Evolutionary conservation across 2,888 invertebrate species (phyloP).

Genomic region (Drosophila peninsularis): DNA sequence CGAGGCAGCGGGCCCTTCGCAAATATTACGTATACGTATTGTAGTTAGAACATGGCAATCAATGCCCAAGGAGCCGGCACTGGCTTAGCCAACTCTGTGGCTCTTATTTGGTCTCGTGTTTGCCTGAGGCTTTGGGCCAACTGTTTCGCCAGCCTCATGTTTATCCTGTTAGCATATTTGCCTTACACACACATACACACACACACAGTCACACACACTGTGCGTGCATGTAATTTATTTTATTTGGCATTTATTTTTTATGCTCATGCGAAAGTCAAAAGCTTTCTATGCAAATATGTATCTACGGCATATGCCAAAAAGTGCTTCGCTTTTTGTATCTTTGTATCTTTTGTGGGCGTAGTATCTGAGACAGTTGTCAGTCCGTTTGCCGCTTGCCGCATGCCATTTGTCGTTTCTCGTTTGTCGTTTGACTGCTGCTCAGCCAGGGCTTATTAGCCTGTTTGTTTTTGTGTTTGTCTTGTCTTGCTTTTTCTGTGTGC

Average conservation of each 20-base stretch:
- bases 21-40: slow-evolving; percentile 53
- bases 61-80: slow-evolving; percentile 47
- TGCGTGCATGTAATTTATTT: slow-evolving; percentile 65
- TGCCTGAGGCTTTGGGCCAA: slow-evolving; percentile 48
- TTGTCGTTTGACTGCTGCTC: slow-evolving; percentile 35
- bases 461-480: slow-evolving; percentile 39
- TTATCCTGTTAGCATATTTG: slow-evolving; percentile 59
- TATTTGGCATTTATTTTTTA: slow-evolving; percentile 73
- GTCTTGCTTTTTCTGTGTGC: slow-evolving; percentile 17
- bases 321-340: slow-evolving; percentile 19
- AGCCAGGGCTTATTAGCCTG: slow-evolving; percentile 53
- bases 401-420: slow-evolving; percentile 12
- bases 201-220: slow-evolving; percentile 7
- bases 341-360: slow-evolving; percentile 36
- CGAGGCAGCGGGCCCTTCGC: slow-evolving; percentile 3
- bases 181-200: slow-evolving; percentile 7
- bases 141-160: slow-evolving; percentile 31
- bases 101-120: slow-evolving; percentile 37
- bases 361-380: slow-evolving; percentile 55
- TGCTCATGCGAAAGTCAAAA: slow-evolving; percentile 70
- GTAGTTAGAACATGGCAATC: slow-evolving; percentile 59
- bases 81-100: slow-evolving; percentile 19
- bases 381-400: slow-evolving; percentile 37
- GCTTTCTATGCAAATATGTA: slow-evolving; percentile 74
- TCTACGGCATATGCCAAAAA: slow-evolving; percentile 51